phyloP scores from a whole-genome alignment of 2,888 invertebrate species.

The Melitaea athalia region DNA sequence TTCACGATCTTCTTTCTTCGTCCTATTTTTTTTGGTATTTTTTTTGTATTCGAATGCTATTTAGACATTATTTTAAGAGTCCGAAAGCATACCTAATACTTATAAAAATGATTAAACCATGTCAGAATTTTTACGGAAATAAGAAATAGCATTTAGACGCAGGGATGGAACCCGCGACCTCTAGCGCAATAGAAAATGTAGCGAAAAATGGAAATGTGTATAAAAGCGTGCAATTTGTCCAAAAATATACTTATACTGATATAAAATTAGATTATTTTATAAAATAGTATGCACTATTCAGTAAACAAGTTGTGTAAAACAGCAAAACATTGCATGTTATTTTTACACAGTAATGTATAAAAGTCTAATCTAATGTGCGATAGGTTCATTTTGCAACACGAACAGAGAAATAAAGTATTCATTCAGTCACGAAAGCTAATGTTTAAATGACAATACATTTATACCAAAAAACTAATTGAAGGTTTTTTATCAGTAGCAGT shows the following conservation, averaged over 20 bases:
- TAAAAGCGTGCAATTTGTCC: too few relatives aligned
- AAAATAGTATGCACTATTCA: not conserved
- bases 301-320: not conserved
- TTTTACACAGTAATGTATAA: slow-evolving; percentile 29
- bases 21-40: too few relatives aligned
- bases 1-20: too few relatives aligned
- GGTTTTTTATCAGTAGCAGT: not conserved
- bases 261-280: not conserved
- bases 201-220: too few relatives aligned
- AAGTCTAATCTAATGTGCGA: slow-evolving; percentile 30
- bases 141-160: too few relatives aligned
- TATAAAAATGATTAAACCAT: too few relatives aligned
- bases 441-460: slow-evolving; percentile 2
- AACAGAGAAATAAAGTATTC: slow-evolving; percentile 17
- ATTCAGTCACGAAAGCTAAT: slow-evolving; percentile 8
- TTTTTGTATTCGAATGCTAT: too few relatives aligned
- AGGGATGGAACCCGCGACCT: too few relatives aligned
- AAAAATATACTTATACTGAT: too few relatives aligned
- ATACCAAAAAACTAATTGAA: not conserved
- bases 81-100: too few relatives aligned
- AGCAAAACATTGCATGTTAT: slow-evolving; percentile 23
- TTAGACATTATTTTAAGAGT: too few relatives aligned
- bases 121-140: not conserved
- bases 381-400: slow-evolving; percentile 26
- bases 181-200: too few relatives aligned